A percentile compares a stretch with the other conserved stretches of the same genome.
Conservation (phyloP, 2,888 invertebrate genomes). For the Heliconius cydno region DNA sequence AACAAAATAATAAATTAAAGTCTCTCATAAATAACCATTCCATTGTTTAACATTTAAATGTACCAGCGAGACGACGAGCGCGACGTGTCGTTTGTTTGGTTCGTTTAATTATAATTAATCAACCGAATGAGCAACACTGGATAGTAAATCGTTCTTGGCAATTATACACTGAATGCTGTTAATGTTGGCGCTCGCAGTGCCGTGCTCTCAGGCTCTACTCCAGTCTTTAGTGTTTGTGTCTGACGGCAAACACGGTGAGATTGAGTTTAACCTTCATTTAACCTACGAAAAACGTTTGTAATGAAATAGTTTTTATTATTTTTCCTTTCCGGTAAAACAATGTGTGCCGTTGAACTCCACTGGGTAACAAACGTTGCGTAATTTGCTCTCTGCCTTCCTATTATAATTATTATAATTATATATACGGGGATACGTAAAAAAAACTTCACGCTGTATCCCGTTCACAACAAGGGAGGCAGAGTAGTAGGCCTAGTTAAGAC, state of each 20-base stretch:
- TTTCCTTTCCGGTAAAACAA: too few species aligned
- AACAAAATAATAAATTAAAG: background rate
- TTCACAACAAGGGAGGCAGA: too few species aligned
- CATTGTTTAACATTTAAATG: background rate
- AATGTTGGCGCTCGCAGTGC: slow-evolving; percentile 12
- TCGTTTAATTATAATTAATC: slow-evolving; percentile 24
- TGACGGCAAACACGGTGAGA: background rate
- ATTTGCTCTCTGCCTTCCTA: too few species aligned
- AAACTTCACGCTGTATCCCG: too few species aligned
- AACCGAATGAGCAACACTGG: slow-evolving; percentile 15
- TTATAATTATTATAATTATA: too few species aligned
- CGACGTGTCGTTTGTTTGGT: slow-evolving; percentile 1
- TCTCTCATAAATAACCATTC: background rate
- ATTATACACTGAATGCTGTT: slow-evolving; percentile 30
- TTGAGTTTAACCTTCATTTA: background rate
- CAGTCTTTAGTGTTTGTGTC: background rate
- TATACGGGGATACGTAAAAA: too few species aligned
- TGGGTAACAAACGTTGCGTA: too few species aligned
- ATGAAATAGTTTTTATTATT: too few species aligned
- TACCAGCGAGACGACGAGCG: background rate
- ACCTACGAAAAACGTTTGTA: background rate
- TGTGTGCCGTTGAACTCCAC: too few species aligned
- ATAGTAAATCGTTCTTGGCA: slow-evolving; percentile 22
- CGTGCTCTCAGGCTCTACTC: background rate
- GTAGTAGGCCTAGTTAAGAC: too few species aligned